Evolutionary conservation across 1,140 invertebrate genomes (phyloP).

Genomic region (Chionoecetes opilio): DNA sequence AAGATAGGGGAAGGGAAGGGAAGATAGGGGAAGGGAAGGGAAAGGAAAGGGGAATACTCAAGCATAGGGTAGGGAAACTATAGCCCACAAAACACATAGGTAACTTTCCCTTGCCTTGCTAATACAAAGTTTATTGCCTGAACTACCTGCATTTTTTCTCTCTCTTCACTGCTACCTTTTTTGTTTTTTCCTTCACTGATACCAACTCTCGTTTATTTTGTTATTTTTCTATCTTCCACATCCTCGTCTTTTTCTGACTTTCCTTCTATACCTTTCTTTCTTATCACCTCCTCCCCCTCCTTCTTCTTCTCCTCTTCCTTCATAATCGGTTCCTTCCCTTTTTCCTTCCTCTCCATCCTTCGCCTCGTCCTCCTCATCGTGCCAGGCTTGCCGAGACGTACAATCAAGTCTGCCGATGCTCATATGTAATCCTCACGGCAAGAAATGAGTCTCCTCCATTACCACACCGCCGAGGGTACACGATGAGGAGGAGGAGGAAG

Average conservation of each 20-base stretch:
- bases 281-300: neutral
- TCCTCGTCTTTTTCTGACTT: neutral
- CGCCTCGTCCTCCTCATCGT: neutral
- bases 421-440: constrained; percentile 14
- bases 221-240: too few species aligned
- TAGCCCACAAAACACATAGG: neutral
- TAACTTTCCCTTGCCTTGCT: neutral
- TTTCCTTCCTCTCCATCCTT: neutral
- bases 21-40: neutral
- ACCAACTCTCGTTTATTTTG: too few species aligned
- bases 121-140: neutral
- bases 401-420: constrained; percentile 16
- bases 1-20: too few species aligned
- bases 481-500: neutral
- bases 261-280: neutral
- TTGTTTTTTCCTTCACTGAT: too few species aligned
- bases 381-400: neutral
- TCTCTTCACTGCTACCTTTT: too few species aligned
- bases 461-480: neutral
- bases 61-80: neutral
- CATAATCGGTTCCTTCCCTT: neutral
- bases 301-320: neutral
- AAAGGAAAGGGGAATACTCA: neutral
- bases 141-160: neutral
- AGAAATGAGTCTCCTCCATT: neutral